Evolutionary conservation across 2,888 invertebrate species (phyloP).

Genomic region (Drosophila pseudotakahashii): DNA sequence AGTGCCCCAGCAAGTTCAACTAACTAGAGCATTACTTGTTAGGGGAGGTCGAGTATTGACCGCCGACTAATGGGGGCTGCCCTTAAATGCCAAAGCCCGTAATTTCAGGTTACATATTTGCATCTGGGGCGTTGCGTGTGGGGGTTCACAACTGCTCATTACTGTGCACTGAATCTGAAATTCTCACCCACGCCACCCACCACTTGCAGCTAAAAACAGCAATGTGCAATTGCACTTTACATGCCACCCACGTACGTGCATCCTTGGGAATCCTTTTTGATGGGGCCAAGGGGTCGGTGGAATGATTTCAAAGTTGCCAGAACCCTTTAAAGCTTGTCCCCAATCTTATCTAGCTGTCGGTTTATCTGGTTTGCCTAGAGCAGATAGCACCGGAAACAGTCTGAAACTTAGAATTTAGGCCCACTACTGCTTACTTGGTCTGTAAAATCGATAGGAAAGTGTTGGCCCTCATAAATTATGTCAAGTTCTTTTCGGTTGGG

Average conservation of each 20-base stretch:
- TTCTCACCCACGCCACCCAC: not conserved
- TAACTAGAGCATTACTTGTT: not conserved
- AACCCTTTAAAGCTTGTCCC: slow-evolving; percentile 9
- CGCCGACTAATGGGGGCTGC: slow-evolving; percentile 15
- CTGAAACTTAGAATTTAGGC: not conserved
- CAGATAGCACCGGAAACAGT: slow-evolving; percentile 19
- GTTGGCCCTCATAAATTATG: slow-evolving; percentile 22
- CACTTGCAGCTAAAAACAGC: slow-evolving; percentile 27
- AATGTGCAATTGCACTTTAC: slow-evolving; percentile 32
- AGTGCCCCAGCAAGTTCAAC: not conserved
- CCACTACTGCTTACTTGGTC: not conserved
- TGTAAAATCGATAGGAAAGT: slow-evolving; percentile 7
- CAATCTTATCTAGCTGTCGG: slow-evolving; percentile 50
- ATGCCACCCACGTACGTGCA: slow-evolving; percentile 31
- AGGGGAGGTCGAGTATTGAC: slow-evolving; percentile 12
- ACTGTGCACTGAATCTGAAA: slow-evolving; percentile 12
- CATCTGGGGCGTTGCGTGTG: slow-evolving; percentile 38
- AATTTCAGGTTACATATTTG: slow-evolving; percentile 31
- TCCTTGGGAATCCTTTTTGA: slow-evolving; percentile 42
- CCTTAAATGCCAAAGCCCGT: slow-evolving; percentile 10
- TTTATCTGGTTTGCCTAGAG: slow-evolving; percentile 33
- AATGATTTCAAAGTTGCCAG: slow-evolving; percentile 2
- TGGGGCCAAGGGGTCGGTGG: not conserved
- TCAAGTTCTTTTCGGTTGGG: not conserved
- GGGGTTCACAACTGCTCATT: slow-evolving; percentile 25